A percentile compares a stretch with the other conserved stretches of the same genome.
Evolutionary conservation across 2,113 vertebrate species (phyloP).

Genomic region (Triplophysa rosa): DNA sequence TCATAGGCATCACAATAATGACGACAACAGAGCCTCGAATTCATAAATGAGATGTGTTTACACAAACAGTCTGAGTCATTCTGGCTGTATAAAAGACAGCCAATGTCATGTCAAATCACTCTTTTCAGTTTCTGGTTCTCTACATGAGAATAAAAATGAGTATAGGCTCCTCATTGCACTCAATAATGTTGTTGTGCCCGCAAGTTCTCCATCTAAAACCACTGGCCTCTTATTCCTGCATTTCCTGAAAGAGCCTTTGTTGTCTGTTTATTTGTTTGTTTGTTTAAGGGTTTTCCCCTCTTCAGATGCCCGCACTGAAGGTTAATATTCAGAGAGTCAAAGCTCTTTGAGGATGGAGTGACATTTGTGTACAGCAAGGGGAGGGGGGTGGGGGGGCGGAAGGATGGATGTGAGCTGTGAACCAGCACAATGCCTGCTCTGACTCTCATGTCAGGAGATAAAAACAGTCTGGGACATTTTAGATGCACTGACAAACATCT

Average conservation of each 20-base stretch:
- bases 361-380: constrained; percentile 44
- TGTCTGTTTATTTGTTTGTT: constrained; percentile 20
- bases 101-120: not conserved
- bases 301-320: constrained; percentile 26
- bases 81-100: not conserved
- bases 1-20: not conserved
- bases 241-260: not conserved
- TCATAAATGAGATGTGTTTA: constrained; percentile 16
- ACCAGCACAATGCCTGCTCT: constrained; percentile 17
- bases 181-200: too few species aligned
- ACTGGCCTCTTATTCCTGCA: not conserved
- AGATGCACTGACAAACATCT: constrained; percentile 10
- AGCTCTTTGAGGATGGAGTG: constrained; percentile 42
- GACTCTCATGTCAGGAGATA: constrained; percentile 36
- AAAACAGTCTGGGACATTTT: constrained; percentile 21
- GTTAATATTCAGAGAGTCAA: constrained; percentile 14
- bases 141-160: too few species aligned
- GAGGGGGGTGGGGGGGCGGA: too few species aligned
- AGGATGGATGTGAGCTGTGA: constrained; percentile 49
- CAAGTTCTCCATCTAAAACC: not conserved
- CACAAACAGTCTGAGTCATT: constrained; percentile 10
- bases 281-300: constrained; percentile 23
- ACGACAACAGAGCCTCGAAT: not conserved
- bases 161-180: not conserved
- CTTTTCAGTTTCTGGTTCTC: not conserved